Conservation (phyloP, 2,797 vertebrate genomes). For the Glyptemys insculpta region DNA sequence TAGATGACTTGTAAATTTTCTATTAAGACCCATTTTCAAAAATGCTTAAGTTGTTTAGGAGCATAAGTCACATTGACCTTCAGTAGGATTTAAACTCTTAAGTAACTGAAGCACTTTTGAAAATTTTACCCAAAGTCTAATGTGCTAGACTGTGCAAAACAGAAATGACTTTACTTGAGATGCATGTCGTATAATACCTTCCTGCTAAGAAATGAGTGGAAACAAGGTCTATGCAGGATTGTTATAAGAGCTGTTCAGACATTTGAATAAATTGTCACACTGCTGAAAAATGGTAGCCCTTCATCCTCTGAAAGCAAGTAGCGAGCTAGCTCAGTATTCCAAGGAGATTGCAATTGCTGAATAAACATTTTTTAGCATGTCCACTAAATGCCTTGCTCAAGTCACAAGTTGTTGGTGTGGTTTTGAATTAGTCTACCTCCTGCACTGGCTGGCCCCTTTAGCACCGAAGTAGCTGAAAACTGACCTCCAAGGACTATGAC, state of each 20-base stretch:
- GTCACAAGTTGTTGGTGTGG: fast-evolving
- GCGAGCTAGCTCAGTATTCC: neutral
- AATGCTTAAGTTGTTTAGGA: neutral
- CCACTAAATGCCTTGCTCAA: neutral
- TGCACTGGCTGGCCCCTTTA: neutral
- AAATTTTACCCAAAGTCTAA: neutral
- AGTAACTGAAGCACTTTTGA: neutral
- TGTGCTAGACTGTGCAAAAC: neutral
- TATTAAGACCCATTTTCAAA: neutral
- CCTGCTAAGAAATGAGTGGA: neutral
- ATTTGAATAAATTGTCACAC: neutral
- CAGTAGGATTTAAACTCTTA: neutral
- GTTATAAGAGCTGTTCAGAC: neutral
- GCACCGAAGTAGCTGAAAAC: neutral
- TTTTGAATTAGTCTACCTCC: neutral
- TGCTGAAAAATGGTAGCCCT: neutral
- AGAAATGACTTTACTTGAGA: neutral
- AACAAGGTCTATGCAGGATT: neutral
- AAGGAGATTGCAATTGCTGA: neutral
- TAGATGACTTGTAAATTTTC: no score
- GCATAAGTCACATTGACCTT: neutral
- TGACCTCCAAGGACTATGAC: neutral
- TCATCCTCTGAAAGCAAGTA: neutral
- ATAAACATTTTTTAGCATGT: neutral
- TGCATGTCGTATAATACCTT: neutral